Base-by-base conservation (phyloP, 2,797 vertebrate species). In the Manis crassicaudata region DNA sequence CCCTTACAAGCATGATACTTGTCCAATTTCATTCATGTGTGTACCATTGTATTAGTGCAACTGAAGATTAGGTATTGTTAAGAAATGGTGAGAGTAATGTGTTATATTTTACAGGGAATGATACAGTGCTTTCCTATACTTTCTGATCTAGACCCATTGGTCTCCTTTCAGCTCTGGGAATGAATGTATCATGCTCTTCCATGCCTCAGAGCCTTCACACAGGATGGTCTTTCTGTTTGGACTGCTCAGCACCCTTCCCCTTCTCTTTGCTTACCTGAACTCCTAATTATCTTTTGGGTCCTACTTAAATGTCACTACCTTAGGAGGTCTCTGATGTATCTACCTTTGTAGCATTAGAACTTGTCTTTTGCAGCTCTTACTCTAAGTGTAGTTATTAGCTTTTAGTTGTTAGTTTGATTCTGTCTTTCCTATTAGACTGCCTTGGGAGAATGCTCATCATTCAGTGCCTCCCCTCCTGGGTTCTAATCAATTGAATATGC, bases 401-500 rank as follows among this genome's bases (percentile, higher is more conserved):
- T 77, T 63, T 40, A 88, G 18, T 90, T 90, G 52, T 91, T 94
- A 88, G 32, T 46, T 90, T 90, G 25, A 80, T 75, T 83, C 29
- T 92, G 10, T 77, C 17, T 70, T 83, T 77, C 10, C 12, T 76
- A 60, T 18, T 92, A 76, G 56, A 88, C 25, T 81, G 73, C 35
- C 25, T 91, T 90, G 11, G 14, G 1, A 40, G 1, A 13, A 67
- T 60, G 13, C 9, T 67, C 43, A 79, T 89, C 54, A 76, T 84
- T 85, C 29, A 70, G 17, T 3, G 1, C 17, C 27, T 75, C 7
- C 10, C 23, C 17, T 95, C 52, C 37, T 89, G 13, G 14, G 56
- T 82, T 94, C 52, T 65, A 95, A 93, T 21, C n/a, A 93, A 65
- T 8, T 76, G 25, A 80, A 52, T 35, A 56, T 29, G 9, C 20